phyloP scores from a whole-genome alignment of 2,888 invertebrate species.

The Nemotelus pantherinus region DNA sequence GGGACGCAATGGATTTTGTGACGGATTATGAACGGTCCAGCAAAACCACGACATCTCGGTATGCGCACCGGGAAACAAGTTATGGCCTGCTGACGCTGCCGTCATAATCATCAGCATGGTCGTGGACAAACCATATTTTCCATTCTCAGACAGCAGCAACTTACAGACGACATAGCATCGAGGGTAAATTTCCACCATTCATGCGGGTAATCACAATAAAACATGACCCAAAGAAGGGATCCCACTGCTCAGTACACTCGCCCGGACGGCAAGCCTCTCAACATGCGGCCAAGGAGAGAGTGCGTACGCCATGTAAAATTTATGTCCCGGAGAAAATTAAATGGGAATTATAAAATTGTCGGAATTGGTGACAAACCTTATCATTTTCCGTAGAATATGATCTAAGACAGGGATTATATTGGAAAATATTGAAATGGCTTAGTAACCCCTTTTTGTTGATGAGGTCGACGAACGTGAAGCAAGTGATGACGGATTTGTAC shows the following conservation, averaged over 20 bases:
- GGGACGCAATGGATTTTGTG: background rate
- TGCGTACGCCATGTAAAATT: too few relatives aligned
- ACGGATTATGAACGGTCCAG: constrained; percentile 15
- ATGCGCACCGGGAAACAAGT: background rate
- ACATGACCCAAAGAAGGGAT: background rate
- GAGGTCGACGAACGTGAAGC: background rate
- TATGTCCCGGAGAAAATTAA: constrained; percentile 1
- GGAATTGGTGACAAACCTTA: constrained; percentile 20
- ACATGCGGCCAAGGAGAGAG: too few relatives aligned
- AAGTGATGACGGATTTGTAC: background rate
- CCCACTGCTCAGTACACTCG: too few relatives aligned
- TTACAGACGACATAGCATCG: too few relatives aligned
- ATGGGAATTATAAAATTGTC: constrained; percentile 20
- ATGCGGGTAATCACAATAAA: constrained; percentile 19
- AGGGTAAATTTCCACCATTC: background rate
- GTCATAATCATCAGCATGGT: too few relatives aligned
- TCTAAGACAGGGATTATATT: background rate
- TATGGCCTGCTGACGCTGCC: background rate
- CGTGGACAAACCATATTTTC: too few relatives aligned
- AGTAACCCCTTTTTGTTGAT: background rate
- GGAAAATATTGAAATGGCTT: too few relatives aligned
- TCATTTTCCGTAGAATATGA: constrained; percentile 4
- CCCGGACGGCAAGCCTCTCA: too few relatives aligned
- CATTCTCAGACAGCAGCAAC: too few relatives aligned
- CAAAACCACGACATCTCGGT: background rate